Evolutionary conservation across 1,140 invertebrate genomes (phyloP), one percentile per base, ranked within the genome.

Genomic region (Pogonomyrmex barbatus): DNA sequence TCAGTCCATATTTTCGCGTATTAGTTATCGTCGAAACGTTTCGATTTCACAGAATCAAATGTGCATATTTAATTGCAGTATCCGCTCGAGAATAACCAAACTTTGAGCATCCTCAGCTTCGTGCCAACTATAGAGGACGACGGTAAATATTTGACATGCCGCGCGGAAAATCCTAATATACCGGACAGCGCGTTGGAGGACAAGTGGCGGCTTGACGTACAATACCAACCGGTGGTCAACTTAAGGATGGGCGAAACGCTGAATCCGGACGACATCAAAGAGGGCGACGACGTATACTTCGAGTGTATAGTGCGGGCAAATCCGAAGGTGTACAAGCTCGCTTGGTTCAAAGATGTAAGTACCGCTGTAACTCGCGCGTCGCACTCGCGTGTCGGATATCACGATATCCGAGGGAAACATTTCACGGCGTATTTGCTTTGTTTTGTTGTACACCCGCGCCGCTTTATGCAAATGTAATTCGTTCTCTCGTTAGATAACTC

Each of bases 331-430:
- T 97, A 97, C 92, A 97, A 97, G 91, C 96, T 98, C 71, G 96
- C 97, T 75, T 98, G 97, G 97, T 98, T 97, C 94, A 97, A 98
- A 93, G 97, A 97, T 90, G 98, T 98, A 96, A 97, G 97, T 96
- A 86, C 36, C 36, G 47, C 24, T 30, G 24, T 14, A 5, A 70
- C 42, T 10, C 39, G n/a, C n/a, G n/a, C n/a, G n/a, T n/a, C n/a
- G 5, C 1, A 24, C 8, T 75, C 68, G 79, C 79, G 79, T 75
- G 54, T 83, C 79, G n/a, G n/a, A n/a, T 12, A 60, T 83, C 79
- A 39, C 33, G 79, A 83, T 75, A 81, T 14, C 47, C 78, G 36
- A 45, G 30, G 24, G 62, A 60, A 71, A 71, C 39, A 45, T 81
- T 71, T 71, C 65, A 81, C 50, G 65, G 50, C 24, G 30, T 70